A percentile compares a stretch with the other conserved stretches of the same genome.
These are phyloP conservation scores for Noctua janthe DNA, from an alignment of 2,888 invertebrate species.

Conservation along the genomic window DNA sequence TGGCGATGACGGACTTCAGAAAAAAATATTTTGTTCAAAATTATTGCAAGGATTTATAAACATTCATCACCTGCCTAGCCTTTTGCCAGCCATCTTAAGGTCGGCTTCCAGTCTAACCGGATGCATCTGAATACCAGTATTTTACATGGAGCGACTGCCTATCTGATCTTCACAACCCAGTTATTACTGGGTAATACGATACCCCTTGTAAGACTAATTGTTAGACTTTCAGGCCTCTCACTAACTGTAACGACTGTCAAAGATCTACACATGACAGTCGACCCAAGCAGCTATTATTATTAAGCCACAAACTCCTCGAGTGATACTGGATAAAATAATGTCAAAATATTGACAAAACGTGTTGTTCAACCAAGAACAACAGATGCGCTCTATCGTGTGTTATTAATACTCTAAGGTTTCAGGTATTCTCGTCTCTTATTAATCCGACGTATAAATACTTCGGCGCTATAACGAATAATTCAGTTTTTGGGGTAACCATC, in stretches of 20 bases:
- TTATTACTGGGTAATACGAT: too few relatives aligned
- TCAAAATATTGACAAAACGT: background rate
- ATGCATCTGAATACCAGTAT: too few relatives aligned
- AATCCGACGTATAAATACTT: conserved; percentile 66
- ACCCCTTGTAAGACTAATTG: too few relatives aligned
- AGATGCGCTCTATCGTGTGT: conserved; percentile 15
- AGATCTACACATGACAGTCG: too few relatives aligned
- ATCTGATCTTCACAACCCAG: too few relatives aligned
- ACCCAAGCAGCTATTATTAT: background rate
- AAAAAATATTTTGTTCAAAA: background rate
- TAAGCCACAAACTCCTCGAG: background rate
- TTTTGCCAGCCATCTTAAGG: too few relatives aligned
- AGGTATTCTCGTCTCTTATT: conserved; percentile 39
- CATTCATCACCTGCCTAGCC: too few relatives aligned
- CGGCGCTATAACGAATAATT: conserved; percentile 67
- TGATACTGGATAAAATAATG: background rate
- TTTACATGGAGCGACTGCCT: too few relatives aligned
- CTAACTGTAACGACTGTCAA: too few relatives aligned
- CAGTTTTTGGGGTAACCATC: conserved; percentile 64
- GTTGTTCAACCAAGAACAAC: too few relatives aligned
- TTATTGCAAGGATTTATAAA: background rate
- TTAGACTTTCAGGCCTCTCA: too few relatives aligned
- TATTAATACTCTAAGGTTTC: conserved; percentile 22
- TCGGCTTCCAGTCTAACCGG: too few relatives aligned
- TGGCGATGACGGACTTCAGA: fast-evolving